phyloP scores from a whole-genome alignment of 2,888 invertebrate species.

The Limnephilus marmoratus region DNA sequence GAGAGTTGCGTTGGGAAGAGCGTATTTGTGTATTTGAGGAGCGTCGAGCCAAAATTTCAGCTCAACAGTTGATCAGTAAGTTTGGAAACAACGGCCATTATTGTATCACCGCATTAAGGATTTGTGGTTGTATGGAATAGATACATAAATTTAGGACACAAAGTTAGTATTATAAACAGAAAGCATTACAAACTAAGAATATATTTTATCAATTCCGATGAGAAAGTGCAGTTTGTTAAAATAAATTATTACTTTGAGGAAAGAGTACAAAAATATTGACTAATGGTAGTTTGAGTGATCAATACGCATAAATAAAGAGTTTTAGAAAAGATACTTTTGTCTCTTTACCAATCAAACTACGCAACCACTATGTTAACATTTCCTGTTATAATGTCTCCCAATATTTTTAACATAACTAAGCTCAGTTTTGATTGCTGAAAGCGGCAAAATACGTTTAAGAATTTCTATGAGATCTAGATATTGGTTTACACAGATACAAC shows the following conservation, averaged over 20 bases:
- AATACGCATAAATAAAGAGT: neutral
- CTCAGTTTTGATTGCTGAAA: neutral
- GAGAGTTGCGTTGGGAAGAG: no score
- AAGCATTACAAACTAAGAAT: neutral
- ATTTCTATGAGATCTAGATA: neutral
- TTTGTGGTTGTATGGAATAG: neutral
- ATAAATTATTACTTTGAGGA: neutral
- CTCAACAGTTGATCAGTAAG: no score
- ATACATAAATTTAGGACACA: neutral
- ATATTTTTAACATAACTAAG: neutral
- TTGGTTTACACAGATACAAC: neutral
- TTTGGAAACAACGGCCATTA: neutral
- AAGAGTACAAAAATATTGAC: neutral
- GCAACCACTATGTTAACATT: neutral
- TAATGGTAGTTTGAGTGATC: neutral
- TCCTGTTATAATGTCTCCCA: neutral
- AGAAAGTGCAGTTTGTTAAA: neutral
- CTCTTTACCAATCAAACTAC: neutral
- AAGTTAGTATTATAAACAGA: neutral
- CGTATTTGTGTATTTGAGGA: no score
- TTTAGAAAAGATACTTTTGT: neutral
- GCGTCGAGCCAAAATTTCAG: no score
- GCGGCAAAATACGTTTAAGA: neutral
- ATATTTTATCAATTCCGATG: neutral
- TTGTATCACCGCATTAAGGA: neutral